These are phyloP conservation scores for Leptinotarsa lineolata DNA, from an alignment of 1,140 invertebrate species.

Conservation along the genomic window DNA sequence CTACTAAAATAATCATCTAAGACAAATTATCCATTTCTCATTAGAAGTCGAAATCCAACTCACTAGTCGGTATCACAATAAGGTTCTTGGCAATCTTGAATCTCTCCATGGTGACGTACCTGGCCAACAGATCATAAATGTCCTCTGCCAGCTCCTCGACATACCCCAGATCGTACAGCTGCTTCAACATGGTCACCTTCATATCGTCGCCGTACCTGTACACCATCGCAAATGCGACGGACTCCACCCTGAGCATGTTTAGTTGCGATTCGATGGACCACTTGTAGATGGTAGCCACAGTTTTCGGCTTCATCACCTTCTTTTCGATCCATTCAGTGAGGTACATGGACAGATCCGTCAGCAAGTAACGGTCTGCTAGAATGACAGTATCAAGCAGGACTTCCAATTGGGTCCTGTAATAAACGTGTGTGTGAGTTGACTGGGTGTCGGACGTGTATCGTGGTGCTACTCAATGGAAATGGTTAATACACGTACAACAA, in stretches of 20 bases:
- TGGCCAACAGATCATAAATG: slow-evolving; percentile 44
- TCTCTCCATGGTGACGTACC: slow-evolving; percentile 29
- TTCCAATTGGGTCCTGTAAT: no score
- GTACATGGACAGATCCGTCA: slow-evolving; percentile 62
- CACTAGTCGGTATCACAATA: no score
- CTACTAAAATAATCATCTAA: no score
- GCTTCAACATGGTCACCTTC: slow-evolving; percentile 50
- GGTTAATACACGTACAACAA: no score
- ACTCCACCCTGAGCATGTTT: slow-evolving; percentile 62
- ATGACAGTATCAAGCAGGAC: slow-evolving; percentile 64
- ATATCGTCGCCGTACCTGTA: slow-evolving; percentile 56
- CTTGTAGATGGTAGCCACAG: slow-evolving; percentile 60
- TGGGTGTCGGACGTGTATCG: no score
- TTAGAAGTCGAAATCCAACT: no score
- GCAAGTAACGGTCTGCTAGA: slow-evolving; percentile 67
- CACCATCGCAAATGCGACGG: slow-evolving; percentile 60
- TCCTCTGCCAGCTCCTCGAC: slow-evolving; percentile 48
- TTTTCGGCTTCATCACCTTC: slow-evolving; percentile 56
- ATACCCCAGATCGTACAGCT: slow-evolving; percentile 48
- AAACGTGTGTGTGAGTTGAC: no score
- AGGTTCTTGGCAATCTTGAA: no score
- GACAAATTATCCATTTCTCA: no score
- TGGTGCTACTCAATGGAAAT: no score
- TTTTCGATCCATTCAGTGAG: slow-evolving; percentile 62
- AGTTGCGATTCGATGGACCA: slow-evolving; percentile 64